Base-by-base conservation (phyloP, 2,113 vertebrate species). In the Lasiurus borealis region DNA sequence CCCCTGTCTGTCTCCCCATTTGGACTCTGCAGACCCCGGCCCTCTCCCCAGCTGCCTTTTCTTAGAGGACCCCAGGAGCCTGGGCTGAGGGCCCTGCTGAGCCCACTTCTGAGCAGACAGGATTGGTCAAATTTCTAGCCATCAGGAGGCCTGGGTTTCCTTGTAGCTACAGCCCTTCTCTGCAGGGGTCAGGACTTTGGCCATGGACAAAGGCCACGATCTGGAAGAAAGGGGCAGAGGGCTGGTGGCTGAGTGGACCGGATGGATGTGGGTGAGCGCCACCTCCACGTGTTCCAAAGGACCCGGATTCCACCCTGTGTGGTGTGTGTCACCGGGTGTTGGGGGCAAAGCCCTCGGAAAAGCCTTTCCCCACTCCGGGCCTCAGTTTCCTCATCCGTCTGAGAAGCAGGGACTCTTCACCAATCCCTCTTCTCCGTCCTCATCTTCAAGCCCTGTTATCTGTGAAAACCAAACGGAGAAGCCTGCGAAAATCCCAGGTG, bases 241-340 rank as follows among this genome's bases (percentile, higher is more conserved):
- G 46, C 15, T 13, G 59, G 88, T 25, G 29, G 2, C 64, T n/a
- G 25, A 36, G 59, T 6, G 31, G 44, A 12, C 66, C 52, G 0
- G 0, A 1, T 2, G 44, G 57, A 7, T 46, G 13, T n/a, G 57
- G 54, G 84, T 8, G 46, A 40, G 25, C 11, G 12, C 59, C 25
- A 3, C 46, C 59, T 68, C n/a, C 62, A 16, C 0, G 3, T 19
- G 31, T 10, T 8, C 10, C 40, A 34, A 5, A 46, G 40, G 54
- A 36, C 66, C 6, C 14, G 5, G 66, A 10, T 40, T 12, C 25
- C 40, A 72, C 7, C 9, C 52, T 34, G 3, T 8, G 52, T 0
- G 64, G 52, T 9, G 0, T 3, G 11, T 31, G 75, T 25, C 73
- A 19, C 0, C 0, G 50, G 2, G 40, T 0, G 21, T 3, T 8